Percentiles rank a stretch among this genome's conserved stretches.
phyloP scores from a whole-genome alignment of 2,113 vertebrate species.

The Deroptyus accipitrinus region DNA sequence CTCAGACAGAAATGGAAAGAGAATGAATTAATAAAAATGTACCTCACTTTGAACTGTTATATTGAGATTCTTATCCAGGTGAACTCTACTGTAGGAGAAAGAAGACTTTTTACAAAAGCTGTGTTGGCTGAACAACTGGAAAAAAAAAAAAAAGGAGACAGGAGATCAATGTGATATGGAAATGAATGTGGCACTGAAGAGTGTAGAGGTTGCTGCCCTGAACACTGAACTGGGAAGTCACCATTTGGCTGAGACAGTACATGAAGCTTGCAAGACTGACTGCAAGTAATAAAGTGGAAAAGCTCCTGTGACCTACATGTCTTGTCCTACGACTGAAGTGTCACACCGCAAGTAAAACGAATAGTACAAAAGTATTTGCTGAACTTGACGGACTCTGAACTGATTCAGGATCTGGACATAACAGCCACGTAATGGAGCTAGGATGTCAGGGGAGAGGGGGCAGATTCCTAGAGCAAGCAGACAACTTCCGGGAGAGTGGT shows the following conservation, averaged over 20 bases:
- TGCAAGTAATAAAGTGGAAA: not conserved
- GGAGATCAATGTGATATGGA: not conserved
- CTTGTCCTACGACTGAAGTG: not conserved
- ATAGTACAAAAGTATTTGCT: not conserved
- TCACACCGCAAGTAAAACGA: not conserved
- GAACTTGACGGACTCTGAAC: not conserved
- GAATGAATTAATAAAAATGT: not conserved
- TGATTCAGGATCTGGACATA: no score
- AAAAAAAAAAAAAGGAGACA: not conserved
- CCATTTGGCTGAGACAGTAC: not conserved
- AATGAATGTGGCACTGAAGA: not conserved
- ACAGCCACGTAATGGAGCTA: not conserved
- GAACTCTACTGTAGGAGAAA: not conserved
- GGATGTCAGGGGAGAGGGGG: accelerated
- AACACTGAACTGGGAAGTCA: not conserved
- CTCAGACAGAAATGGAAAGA: not conserved
- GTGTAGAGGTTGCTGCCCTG: not conserved
- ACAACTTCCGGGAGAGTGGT: no score
- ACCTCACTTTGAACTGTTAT: not conserved
- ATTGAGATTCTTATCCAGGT: not conserved
- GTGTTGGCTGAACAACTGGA: not conserved
- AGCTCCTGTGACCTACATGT: not conserved
- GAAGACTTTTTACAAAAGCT: not conserved
- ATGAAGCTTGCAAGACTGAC: not conserved
- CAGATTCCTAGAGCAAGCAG: not conserved